phyloP scores from a whole-genome alignment of 2,888 invertebrate genomes.

The Erynnis tages region DNA sequence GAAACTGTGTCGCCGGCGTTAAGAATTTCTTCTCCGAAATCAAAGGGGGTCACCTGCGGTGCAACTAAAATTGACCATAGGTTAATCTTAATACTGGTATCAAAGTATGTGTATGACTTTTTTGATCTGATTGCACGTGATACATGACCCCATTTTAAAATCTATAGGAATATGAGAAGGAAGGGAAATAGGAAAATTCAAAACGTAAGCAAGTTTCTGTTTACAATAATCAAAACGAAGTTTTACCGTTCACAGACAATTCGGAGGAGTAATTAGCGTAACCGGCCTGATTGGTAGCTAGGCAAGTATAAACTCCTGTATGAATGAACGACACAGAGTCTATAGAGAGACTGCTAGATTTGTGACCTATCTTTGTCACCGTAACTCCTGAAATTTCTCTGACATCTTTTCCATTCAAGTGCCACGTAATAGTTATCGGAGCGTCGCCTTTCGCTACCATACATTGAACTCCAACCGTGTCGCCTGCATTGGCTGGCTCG shows the following conservation, averaged over 20 bases:
- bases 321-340: constrained; percentile 87
- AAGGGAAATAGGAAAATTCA: constrained; percentile 18
- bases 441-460: constrained; percentile 90
- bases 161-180: constrained; percentile 5
- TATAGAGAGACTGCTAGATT: constrained; percentile 86
- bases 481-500: constrained; percentile 89
- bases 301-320: constrained; percentile 88
- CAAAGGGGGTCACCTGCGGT: constrained; percentile 90
- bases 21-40: constrained; percentile 87
- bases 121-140: no score
- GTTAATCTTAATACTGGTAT: constrained; percentile 2
- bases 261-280: constrained; percentile 83
- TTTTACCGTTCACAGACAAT: constrained; percentile 87
- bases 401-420: constrained; percentile 84
- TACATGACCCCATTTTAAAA: background rate
- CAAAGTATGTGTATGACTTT: no score
- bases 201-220: constrained; percentile 31
- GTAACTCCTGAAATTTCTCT: constrained; percentile 78
- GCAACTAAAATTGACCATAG: constrained; percentile 76
- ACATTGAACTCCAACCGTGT: constrained; percentile 88
- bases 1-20: constrained; percentile 88
- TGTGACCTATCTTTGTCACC: constrained; percentile 82
- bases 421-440: constrained; percentile 89
- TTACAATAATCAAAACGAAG: constrained; percentile 23
- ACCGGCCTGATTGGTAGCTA: constrained; percentile 86